phyloP scores from a whole-genome alignment of 2,888 invertebrate genomes.

The Caenorhabditis auriculariae region DNA sequence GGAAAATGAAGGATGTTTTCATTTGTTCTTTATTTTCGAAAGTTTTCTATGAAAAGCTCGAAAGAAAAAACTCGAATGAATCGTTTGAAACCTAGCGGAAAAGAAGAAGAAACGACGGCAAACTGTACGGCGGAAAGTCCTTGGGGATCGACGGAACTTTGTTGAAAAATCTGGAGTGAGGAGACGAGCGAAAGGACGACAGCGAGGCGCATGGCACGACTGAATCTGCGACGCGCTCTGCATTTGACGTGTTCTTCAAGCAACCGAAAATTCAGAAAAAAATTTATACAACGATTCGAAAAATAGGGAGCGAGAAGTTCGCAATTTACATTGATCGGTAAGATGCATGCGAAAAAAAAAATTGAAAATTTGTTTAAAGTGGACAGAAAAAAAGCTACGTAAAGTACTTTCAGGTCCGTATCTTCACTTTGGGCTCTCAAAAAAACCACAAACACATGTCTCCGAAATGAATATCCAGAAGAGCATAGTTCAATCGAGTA shows the following conservation, averaged over 20 bases:
- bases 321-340: no score
- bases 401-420: no score
- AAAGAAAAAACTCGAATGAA: neutral
- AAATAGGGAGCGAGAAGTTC: no score
- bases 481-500: no score
- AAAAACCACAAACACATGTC: no score
- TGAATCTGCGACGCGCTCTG: no score
- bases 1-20: no score
- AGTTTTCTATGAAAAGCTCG: neutral
- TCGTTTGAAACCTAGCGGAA: slow-evolving; percentile 30
- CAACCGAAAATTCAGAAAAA: neutral
- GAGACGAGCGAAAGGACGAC: slow-evolving; percentile 42
- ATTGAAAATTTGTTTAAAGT: no score
- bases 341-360: no score
- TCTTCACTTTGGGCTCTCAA: no score
- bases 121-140: slow-evolving; percentile 15
- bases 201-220: slow-evolving; percentile 45
- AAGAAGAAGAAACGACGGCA: slow-evolving; percentile 29
- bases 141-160: slow-evolving; percentile 23
- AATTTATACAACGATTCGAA: neutral
- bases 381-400: no score
- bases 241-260: neutral
- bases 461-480: no score
- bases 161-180: slow-evolving; percentile 45
- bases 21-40: neutral